Base-by-base conservation (phyloP, 2,113 vertebrate species). In the Pluvialis apricaria region DNA sequence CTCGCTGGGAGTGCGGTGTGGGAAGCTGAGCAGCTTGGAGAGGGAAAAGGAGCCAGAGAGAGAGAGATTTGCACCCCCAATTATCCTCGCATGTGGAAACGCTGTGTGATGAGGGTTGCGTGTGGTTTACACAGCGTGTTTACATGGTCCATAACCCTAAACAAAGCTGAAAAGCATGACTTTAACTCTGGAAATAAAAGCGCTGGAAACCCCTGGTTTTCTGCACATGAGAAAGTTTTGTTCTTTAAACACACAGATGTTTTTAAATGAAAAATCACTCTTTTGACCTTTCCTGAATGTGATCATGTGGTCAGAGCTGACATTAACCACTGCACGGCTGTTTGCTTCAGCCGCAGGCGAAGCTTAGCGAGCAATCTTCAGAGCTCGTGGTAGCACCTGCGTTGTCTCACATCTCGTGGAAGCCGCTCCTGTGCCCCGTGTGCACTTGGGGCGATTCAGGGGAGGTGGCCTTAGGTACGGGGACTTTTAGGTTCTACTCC, bases 201-300 rank as follows among this genome's bases (percentile, higher is more conserved):
- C 22, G 11, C 88, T 97, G 91, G 91, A 97, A 97, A 96, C 87
- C 90, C 87, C 85, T 95, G 77, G 15, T 94, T 97, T 97, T 94
- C 90, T 93, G 86, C 97, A 97, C 95, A 97, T 98, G 97, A 97
- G 97, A 98, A 98, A 98, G 93, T 97, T 94, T 92, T 97, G 97
- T 97, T 97, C 96, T 97, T 98, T 97, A 91, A 97, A 81, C 83
- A 92, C 91, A 73, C 93, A 98, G 96, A 97, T 97, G 97, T 97
- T 97, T 97, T 97, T 96, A 97, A 97, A 97, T 96, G 97, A 98
- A 97, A 98, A 98, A 98, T 98, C 94, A 89, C 93, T 98, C 96
- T 89, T 96, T 87, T 98, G 98, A 98, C 97, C 97, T 98, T 98
- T 98, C 75, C 88, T 81, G 96, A 95, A 96, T 66, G 95, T 31